Evolutionary conservation across 2,797 vertebrate species (phyloP).

Genomic region (Halcyon smyrnensis): DNA sequence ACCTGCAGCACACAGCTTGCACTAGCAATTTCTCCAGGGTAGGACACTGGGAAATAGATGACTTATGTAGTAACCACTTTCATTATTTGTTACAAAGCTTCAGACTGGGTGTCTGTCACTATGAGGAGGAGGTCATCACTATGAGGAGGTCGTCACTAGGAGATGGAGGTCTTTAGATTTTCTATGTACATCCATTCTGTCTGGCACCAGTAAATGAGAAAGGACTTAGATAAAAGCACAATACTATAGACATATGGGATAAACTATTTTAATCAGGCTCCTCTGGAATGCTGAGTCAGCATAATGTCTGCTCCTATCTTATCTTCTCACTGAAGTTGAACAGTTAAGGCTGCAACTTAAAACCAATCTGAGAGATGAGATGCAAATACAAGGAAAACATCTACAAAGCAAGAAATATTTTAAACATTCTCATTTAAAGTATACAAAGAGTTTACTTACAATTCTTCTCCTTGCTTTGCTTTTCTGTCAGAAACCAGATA

Average conservation of each 20-base stretch:
- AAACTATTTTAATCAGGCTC: neutral
- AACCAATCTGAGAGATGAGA: neutral
- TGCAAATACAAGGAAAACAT: neutral
- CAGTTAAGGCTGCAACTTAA: neutral
- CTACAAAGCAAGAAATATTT: neutral
- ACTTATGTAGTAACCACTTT: neutral
- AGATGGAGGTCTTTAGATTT: neutral
- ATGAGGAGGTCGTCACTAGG: too few relatives aligned
- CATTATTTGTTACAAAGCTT: neutral
- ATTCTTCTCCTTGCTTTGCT: slow-evolving; percentile 76
- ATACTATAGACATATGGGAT: neutral
- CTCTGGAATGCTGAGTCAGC: neutral
- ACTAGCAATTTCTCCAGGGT: neutral
- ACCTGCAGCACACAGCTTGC: rapidly evolving
- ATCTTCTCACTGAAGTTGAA: neutral
- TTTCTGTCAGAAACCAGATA: slow-evolving; percentile 85
- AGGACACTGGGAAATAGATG: neutral
- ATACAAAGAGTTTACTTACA: slow-evolving; percentile 78
- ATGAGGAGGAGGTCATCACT: too few relatives aligned
- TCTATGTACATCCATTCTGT: neutral
- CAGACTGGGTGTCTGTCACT: neutral
- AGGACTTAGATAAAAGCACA: neutral
- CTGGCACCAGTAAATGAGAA: neutral
- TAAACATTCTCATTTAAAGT: neutral
- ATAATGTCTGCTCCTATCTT: neutral